These are phyloP conservation scores for Entomobrya proxima DNA, from an alignment of 2,888 invertebrate species.

Conservation along the genomic window DNA sequence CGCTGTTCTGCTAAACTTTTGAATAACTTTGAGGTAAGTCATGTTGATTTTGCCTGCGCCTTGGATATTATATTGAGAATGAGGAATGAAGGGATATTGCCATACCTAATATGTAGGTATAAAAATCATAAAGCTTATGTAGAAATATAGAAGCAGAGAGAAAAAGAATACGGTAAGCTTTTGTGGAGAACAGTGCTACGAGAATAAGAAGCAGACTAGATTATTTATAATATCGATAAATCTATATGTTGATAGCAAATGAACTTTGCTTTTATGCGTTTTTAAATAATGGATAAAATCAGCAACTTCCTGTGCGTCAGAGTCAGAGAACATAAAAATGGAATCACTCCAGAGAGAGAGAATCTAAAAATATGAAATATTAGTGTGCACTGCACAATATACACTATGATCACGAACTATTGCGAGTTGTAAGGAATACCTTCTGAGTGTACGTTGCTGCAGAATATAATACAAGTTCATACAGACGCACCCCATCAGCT, in stretches of 20 bases:
- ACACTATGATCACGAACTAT: no score
- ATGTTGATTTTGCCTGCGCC: conserved; percentile 70
- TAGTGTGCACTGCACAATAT: no score
- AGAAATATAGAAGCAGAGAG: conserved; percentile 17
- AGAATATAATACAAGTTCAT: no score
- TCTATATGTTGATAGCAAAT: conserved; percentile 60
- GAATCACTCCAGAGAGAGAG: neutral
- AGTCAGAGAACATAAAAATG: neutral
- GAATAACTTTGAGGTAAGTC: conserved; percentile 67
- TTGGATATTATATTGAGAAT: conserved; percentile 68
- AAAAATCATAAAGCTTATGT: conserved; percentile 1
- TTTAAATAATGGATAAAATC: conserved; percentile 60
- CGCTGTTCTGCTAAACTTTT: conserved; percentile 23
- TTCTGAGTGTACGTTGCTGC: no score
- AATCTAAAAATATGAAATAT: neutral
- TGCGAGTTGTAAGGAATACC: no score
- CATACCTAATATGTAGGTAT: conserved; percentile 12
- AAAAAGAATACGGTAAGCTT: neutral
- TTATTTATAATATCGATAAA: conserved; percentile 61
- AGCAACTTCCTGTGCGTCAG: conserved; percentile 61
- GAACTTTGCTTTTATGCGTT: conserved; percentile 48
- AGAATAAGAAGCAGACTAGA: conserved; percentile 23
- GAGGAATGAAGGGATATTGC: conserved; percentile 68
- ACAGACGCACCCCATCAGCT: no score
- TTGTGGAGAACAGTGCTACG: no score